Percentiles rank a stretch among this genome's conserved stretches.
Conservation (phyloP, 2,888 invertebrate genomes). For the Phalangium opilio region DNA sequence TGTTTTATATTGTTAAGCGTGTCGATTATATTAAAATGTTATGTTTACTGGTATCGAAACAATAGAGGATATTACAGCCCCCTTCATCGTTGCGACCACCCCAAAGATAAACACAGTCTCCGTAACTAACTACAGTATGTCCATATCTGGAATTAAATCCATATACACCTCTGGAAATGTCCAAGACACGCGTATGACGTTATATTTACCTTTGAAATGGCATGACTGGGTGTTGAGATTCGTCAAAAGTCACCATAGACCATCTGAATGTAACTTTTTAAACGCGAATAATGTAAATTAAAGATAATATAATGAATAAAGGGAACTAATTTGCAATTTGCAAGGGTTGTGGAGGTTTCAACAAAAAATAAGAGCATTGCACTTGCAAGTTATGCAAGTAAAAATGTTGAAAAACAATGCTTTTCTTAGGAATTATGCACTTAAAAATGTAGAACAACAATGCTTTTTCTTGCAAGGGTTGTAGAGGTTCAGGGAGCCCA, state of each 20-base stretch:
- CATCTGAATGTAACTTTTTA: conserved; percentile 29
- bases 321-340: no score
- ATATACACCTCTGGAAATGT: no score
- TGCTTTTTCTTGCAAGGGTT: no score
- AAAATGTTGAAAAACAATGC: no score
- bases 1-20: not conserved
- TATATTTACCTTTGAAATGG: not conserved
- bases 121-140: conserved; percentile 70
- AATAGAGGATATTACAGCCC: conserved; percentile 62
- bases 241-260: conserved; percentile 2
- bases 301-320: not conserved
- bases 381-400: no score
- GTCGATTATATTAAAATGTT: no score
- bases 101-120: conserved; percentile 65
- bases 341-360: no score
- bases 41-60: conserved; percentile 52
- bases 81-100: conserved; percentile 77
- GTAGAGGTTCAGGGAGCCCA: no score
- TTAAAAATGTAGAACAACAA: no score
- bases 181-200: no score
- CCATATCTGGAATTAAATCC: conserved; percentile 84
- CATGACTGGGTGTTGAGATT: not conserved
- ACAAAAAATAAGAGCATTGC: no score
- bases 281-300: not conserved
- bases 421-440: no score